phyloP scores from a whole-genome alignment of 1,140 invertebrate species.

The Drosophila funebris region DNA sequence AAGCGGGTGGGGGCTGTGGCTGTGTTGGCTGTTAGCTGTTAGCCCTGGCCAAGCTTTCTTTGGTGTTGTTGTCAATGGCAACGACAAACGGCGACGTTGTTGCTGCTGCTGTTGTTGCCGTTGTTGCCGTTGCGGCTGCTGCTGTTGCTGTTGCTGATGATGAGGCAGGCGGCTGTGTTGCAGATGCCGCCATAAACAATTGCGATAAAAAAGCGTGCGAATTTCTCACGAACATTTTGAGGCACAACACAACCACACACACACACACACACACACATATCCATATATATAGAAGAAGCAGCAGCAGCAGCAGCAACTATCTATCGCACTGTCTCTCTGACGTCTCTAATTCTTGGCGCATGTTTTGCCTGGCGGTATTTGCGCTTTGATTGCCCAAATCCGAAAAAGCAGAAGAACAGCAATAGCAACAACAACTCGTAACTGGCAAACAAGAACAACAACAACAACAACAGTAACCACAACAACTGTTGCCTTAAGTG shows the following conservation, averaged over 20 bases:
- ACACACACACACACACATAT: slow-evolving; percentile 2
- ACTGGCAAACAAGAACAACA: not conserved
- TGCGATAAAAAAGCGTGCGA: slow-evolving; percentile 81
- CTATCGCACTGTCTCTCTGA: not conserved
- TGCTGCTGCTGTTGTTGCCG: slow-evolving; percentile 33
- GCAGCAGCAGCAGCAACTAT: not conserved
- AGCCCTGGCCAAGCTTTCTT: slow-evolving; percentile 61
- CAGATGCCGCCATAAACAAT: slow-evolving; percentile 81
- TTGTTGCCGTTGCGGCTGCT: slow-evolving; percentile 33
- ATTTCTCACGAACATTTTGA: slow-evolving; percentile 78
- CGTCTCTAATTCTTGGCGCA: slow-evolving; percentile 57
- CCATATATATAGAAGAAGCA: not conserved
- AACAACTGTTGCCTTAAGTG: slow-evolving; percentile 62
- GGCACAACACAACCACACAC: slow-evolving; percentile 25
- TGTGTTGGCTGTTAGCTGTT: slow-evolving; percentile 5
- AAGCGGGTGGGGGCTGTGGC: not conserved
- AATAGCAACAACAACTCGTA: slow-evolving; percentile 20
- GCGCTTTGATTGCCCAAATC: slow-evolving; percentile 78
- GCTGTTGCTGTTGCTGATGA: slow-evolving; percentile 24
- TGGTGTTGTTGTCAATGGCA: slow-evolving; percentile 79
- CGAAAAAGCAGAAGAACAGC: slow-evolving; percentile 46
- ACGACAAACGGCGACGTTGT: slow-evolving; percentile 40
- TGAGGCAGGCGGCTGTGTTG: slow-evolving; percentile 53
- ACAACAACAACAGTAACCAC: not conserved
- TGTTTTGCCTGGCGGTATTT: slow-evolving; percentile 74